Evolutionary conservation across 2,113 vertebrate genomes (phyloP).

Genomic region (Hippocampus zosterae): DNA sequence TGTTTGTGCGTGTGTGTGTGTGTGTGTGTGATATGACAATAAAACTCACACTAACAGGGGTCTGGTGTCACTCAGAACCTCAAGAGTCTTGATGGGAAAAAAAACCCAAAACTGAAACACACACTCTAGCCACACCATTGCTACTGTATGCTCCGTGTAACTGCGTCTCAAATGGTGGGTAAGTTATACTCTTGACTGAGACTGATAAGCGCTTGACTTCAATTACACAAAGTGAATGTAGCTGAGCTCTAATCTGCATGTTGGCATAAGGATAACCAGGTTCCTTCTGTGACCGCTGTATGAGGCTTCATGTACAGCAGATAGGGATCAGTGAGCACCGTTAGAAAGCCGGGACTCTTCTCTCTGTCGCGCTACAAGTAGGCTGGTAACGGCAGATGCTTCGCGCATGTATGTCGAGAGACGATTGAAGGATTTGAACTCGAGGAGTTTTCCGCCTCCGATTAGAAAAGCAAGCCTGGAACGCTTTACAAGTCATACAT

Average conservation of each 20-base stretch:
- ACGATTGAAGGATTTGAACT: neutral
- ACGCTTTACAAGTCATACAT: neutral
- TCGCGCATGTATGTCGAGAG: neutral
- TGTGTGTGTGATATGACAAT: neutral
- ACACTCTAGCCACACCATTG: neutral
- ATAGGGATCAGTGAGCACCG: slow-evolving; percentile 58
- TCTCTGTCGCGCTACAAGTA: neutral
- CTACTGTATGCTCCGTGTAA: neutral
- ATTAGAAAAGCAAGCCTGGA: neutral
- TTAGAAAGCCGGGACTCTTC: neutral
- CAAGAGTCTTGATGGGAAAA: neutral
- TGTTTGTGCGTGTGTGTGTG: too few species aligned
- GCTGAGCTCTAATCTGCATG: slow-evolving; percentile 60
- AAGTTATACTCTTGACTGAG: slow-evolving; percentile 41
- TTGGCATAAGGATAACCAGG: slow-evolving; percentile 55
- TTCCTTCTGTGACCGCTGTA: slow-evolving; percentile 47
- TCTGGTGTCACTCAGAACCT: slow-evolving; percentile 35
- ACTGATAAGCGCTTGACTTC: slow-evolving; percentile 55
- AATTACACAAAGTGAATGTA: slow-evolving; percentile 56
- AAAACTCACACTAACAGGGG: slow-evolving; percentile 22
- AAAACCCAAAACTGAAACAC: neutral
- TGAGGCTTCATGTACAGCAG: slow-evolving; percentile 54
- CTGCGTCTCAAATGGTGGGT: slow-evolving; percentile 18
- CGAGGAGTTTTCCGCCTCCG: neutral
- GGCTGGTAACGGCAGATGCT: neutral